Percentiles rank a stretch among this genome's conserved stretches.
These are phyloP conservation scores for Proisotoma minuta DNA, from an alignment of 2,888 invertebrate species.

Conservation along the genomic window DNA sequence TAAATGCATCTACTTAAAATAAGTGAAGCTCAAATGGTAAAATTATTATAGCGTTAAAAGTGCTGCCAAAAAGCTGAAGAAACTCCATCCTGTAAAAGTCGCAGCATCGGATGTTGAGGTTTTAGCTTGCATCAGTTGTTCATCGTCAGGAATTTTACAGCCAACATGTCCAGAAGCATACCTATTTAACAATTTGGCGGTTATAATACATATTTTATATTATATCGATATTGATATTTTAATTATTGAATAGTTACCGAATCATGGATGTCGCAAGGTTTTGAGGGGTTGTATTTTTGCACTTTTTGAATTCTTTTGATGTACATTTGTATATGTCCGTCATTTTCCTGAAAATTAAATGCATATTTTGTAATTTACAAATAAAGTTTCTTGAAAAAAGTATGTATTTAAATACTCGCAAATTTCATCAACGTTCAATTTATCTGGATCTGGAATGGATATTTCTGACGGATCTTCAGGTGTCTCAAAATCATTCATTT, in stretches of 20 bases:
- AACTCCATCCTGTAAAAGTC: no score
- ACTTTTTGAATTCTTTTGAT: slow-evolving; percentile 29
- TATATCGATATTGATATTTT: no score
- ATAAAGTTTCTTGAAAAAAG: not conserved
- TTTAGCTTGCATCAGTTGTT: no score
- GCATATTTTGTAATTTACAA: slow-evolving; percentile 14
- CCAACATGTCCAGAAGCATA: not conserved
- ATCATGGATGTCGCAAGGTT: slow-evolving; percentile 44
- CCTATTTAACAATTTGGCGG: no score
- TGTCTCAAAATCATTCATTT: slow-evolving; percentile 19
- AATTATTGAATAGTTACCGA: no score
- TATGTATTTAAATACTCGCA: slow-evolving; percentile 21
- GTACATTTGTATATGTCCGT: slow-evolving; percentile 36
- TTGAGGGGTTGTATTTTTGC: slow-evolving; percentile 43
- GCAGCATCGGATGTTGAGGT: no score
- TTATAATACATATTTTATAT: no score
- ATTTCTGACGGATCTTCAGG: not conserved
- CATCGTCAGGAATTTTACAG: no score
- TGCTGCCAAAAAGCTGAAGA: no score
- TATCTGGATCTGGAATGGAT: slow-evolving; percentile 5
- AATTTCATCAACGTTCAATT: slow-evolving; percentile 24
- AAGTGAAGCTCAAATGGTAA: no score
- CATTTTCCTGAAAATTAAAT: slow-evolving; percentile 27
- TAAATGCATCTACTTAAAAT: no score
- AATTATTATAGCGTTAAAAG: no score